Evolutionary conservation across 1,140 invertebrate genomes (phyloP), one percentile per base, ranked within the genome.

Genomic region (Rhagoletis zephyria): DNA sequence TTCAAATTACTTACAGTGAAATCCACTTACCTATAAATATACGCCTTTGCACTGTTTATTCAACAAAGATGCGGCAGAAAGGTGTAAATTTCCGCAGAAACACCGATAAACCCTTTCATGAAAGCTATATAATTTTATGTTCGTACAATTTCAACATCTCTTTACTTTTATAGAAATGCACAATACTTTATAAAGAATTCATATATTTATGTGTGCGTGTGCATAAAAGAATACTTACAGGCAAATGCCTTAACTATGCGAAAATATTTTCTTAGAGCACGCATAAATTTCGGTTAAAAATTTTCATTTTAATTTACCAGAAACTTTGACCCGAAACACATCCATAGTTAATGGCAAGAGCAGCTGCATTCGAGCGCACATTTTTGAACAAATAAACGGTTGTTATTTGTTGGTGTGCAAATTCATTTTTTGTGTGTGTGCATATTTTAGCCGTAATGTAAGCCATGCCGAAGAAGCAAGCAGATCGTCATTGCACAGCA

Each of bases 51-150:
- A 19, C 42, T 45, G 51, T 77, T 77, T 45, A 77, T 56, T 56
- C 70, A 77, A 77, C 19, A 12, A 56, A 56, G 70, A 30, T 77
- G 48, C 48, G 48, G 42, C 16, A 77, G 42, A 6, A 48, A 77
- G 51, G 6, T 77, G 48, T 51, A 51, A 77, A 77, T 56, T 77
- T 77, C 48, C 70, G 12, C 14, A 70, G 42, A 70, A 70, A 70
- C 0, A 70, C 48, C 70, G 30, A 77, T 16, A 77, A 77, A 77
- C 70, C n/a, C 70, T 56, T 77, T 77, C 70, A 77, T 77, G 42
- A 56, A n/a, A 19, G 42, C 48, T n/a, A 56, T 77, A 77, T n/a
- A 77, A 30, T 56, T 77, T 77, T 77, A 56, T 77, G 4, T 77
- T 77, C 16, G 42, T 56, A 51, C 51, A 14, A 56, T 77, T 56